Conservation (phyloP, 2,888 invertebrate genomes). For the Epistrophe eligans region DNA sequence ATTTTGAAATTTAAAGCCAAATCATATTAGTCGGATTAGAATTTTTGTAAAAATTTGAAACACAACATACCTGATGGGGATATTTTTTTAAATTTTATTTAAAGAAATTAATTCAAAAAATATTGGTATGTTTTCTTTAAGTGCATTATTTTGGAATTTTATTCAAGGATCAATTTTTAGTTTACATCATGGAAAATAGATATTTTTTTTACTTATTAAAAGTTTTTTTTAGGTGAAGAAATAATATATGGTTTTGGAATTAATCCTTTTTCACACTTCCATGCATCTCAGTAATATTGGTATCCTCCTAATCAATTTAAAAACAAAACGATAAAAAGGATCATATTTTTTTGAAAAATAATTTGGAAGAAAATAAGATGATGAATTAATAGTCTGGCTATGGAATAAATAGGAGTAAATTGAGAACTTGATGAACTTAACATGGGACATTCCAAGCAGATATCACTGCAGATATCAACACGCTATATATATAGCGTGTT, state of each 20-base stretch:
- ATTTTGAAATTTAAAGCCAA: slow-evolving; percentile 29
- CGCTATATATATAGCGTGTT: too few relatives aligned
- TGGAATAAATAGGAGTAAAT: too few relatives aligned
- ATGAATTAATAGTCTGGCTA: too few relatives aligned
- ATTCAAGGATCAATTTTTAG: slow-evolving; percentile 60
- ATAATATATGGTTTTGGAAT: slow-evolving; percentile 35
- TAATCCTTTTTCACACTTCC: slow-evolving; percentile 48
- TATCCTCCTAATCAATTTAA: slow-evolving; percentile 56
- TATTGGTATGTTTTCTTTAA: slow-evolving; percentile 22
- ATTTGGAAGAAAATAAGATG: background rate
- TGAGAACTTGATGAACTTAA: background rate
- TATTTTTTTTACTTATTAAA: slow-evolving; percentile 29
- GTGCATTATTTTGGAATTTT: slow-evolving; percentile 52
- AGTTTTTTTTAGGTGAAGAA: background rate
- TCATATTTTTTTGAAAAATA: background rate
- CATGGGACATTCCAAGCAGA: background rate
- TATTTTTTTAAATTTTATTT: slow-evolving; percentile 6
- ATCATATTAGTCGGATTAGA: slow-evolving; percentile 68
- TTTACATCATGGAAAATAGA: slow-evolving; percentile 36
- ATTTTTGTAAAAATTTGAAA: slow-evolving; percentile 32
- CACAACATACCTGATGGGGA: slow-evolving; percentile 61
- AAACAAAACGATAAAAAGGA: slow-evolving; percentile 36
- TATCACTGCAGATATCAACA: background rate
- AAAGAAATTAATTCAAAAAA: slow-evolving; percentile 43
- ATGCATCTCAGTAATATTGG: slow-evolving; percentile 66